Conservation (phyloP, 1,140 invertebrate genomes). For the Mercenaria mercenaria region DNA sequence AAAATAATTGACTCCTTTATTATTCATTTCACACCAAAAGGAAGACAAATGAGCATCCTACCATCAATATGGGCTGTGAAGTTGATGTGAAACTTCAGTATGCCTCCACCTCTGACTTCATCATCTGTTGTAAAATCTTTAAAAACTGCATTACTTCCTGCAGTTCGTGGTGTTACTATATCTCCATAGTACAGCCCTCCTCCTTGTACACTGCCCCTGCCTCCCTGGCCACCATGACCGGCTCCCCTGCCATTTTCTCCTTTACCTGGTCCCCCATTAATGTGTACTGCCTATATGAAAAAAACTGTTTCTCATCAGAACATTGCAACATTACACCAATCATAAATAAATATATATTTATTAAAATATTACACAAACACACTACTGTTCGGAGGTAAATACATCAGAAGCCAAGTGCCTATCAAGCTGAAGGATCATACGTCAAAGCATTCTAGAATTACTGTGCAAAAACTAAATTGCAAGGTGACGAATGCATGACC, state of each 20-base stretch:
- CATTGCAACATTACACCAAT: not conserved
- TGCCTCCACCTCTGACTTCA: conserved; percentile 71
- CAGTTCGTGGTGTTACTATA: conserved; percentile 52
- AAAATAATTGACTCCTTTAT: no score
- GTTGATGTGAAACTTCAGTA: conserved; percentile 70
- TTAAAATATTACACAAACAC: no score
- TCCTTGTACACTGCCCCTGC: conserved; percentile 22
- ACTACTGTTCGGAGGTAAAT: no score
- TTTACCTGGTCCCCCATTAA: conserved; percentile 61
- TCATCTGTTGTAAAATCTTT: not conserved
- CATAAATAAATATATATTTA: no score
- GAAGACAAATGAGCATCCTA: no score
- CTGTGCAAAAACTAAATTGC: no score
- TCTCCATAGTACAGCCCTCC: conserved; percentile 75
- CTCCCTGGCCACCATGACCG: conserved; percentile 79
- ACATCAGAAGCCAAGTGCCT: no score
- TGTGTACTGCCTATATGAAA: conserved; percentile 55
- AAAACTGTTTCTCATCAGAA: not conserved
- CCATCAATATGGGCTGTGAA: conserved; percentile 72
- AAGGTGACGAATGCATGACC: no score
- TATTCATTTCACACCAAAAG: no score
- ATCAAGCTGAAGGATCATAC: no score
- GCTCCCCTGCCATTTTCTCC: conserved; percentile 73
- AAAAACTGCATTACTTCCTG: conserved; percentile 73
- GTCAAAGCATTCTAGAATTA: no score